Evolutionary conservation across 1,140 invertebrate genomes (phyloP).

Genomic region (Drosophila saltans): DNA sequence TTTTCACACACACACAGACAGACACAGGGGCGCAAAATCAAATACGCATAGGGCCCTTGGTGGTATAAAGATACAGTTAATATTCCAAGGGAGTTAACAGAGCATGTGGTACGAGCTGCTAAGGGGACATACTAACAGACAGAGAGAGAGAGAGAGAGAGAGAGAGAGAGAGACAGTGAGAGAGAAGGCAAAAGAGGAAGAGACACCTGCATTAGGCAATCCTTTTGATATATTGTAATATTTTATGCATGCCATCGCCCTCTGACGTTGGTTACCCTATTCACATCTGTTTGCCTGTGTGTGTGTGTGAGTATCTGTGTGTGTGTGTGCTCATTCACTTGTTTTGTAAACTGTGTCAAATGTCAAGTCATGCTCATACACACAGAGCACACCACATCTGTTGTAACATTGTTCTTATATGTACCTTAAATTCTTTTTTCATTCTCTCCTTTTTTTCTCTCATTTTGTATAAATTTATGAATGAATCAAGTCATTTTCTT

Average conservation of each 20-base stretch:
- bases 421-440: slow-evolving; percentile 15
- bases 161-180: background rate
- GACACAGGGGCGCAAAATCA: background rate
- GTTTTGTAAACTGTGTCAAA: slow-evolving; percentile 45
- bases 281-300: slow-evolving; percentile 13
- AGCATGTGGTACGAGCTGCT: background rate
- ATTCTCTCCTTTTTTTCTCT: background rate
- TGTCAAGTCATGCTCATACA: slow-evolving; percentile 49
- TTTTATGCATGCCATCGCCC: slow-evolving; percentile 53
- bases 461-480: slow-evolving; percentile 3
- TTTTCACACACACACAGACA: background rate
- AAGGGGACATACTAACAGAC: background rate
- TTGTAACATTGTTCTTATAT: slow-evolving; percentile 46
- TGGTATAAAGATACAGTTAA: slow-evolving; percentile 5
- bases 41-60: background rate
- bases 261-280: slow-evolving; percentile 17
- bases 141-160: background rate
- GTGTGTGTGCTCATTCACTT: slow-evolving; percentile 9
- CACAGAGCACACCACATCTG: slow-evolving; percentile 32
- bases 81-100: background rate
- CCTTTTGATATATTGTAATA: slow-evolving; percentile 74
- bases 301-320: background rate
- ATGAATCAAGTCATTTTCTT: slow-evolving; percentile 1
- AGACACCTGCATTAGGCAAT: slow-evolving; percentile 59
- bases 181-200: background rate